Percentiles rank a stretch among this genome's conserved stretches.
phyloP scores from a whole-genome alignment of 2,113 vertebrate species.

The Chaetura pelagica region DNA sequence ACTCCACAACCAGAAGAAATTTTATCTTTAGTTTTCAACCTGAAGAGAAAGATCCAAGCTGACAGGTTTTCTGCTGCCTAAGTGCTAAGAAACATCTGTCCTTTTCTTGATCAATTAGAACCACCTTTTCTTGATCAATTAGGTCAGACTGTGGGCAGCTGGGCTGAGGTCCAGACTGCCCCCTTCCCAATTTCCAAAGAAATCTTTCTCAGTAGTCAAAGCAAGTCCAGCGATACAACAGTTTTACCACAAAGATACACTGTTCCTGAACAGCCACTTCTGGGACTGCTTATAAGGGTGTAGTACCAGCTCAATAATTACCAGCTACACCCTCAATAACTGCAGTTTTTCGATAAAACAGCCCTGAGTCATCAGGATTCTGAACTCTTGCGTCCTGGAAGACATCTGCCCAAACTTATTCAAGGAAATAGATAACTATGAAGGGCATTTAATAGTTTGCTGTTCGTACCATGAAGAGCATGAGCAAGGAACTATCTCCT shows the following conservation, averaged over 20 bases:
- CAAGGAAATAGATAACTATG: background rate
- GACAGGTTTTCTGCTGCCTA: background rate
- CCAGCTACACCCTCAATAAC: background rate
- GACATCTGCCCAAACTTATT: background rate
- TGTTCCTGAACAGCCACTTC: background rate
- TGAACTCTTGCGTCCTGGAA: background rate
- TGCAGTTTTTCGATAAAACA: background rate
- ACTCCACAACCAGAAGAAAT: background rate
- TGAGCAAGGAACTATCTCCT: background rate
- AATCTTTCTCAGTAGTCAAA: background rate
- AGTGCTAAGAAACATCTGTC: background rate
- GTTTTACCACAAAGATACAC: background rate
- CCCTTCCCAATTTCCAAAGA: background rate
- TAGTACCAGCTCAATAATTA: background rate
- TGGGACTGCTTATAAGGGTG: background rate
- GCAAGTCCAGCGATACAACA: accelerated
- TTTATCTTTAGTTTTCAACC: background rate
- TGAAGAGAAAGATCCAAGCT: background rate
- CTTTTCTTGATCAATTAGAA: background rate
- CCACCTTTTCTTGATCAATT: background rate
- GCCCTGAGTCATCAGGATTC: background rate
- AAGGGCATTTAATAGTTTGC: background rate
- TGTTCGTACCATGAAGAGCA: background rate
- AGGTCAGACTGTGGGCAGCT: background rate
- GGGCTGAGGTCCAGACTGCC: background rate